Conservation (phyloP, 2,888 invertebrate species). For the Scaptodrosophila latifasciaeformis region DNA sequence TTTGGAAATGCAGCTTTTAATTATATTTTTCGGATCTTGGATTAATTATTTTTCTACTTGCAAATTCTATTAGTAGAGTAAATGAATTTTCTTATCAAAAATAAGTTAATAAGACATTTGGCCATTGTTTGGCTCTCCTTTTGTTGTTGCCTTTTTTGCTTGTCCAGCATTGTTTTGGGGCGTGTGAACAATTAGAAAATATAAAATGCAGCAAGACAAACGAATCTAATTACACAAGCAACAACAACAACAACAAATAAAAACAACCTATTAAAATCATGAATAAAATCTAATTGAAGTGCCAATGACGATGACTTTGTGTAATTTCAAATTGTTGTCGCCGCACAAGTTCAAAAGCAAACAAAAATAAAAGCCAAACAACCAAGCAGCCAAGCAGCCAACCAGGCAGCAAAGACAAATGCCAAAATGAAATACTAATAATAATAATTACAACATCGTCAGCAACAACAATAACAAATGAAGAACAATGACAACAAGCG, state of each 20-base stretch:
- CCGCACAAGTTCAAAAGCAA: conserved; percentile 28
- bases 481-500: background rate
- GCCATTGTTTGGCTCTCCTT: no score
- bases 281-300: conserved; percentile 28
- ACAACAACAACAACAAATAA: conserved; percentile 1
- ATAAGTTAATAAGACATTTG: no score
- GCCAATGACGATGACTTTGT: conserved; percentile 33
- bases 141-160: no score
- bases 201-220: conserved; percentile 2
- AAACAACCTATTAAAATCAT: conserved; percentile 1
- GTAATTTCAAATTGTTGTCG: conserved; percentile 31
- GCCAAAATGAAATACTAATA: conserved; percentile 15
- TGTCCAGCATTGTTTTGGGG: no score
- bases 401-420: background rate
- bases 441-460: conserved; percentile 29
- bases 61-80: no score
- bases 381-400: no score
- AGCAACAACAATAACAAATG: background rate
- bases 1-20: no score
- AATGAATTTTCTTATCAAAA: no score
- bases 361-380: conserved; percentile 1
- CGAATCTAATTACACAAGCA: conserved; percentile 13
- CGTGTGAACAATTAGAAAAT: conserved; percentile 19
- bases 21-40: no score
- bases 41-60: no score